Evolutionary conservation across 37 sponge, comb jelly and placozoan species (phyloP).

Genomic region (Ephydatia muelleri): DNA sequence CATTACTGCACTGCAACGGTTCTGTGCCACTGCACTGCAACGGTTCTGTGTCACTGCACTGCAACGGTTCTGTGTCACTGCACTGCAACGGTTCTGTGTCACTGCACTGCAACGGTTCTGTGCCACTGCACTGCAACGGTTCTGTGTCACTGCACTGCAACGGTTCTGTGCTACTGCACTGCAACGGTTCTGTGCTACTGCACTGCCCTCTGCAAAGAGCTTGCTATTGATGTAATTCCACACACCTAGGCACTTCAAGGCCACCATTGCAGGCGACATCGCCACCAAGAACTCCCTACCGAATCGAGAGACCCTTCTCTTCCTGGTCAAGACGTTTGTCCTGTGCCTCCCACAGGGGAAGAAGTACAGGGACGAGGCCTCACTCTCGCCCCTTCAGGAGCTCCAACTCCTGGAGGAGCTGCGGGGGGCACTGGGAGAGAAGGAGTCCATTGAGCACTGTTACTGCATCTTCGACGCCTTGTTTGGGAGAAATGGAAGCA

Average conservation of each 20-base stretch:
- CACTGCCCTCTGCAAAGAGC: background rate
- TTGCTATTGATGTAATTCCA: no score
- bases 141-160: no score
- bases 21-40: no score
- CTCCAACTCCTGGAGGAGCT: constrained; percentile 48
- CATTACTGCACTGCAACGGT: no score
- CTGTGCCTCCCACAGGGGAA: constrained; percentile 19
- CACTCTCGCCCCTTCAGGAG: constrained; percentile 49
- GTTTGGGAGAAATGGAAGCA: constrained; percentile 38
- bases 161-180: no score
- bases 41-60: no score
- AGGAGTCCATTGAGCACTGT: constrained; percentile 17
- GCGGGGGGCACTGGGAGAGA: constrained; percentile 38
- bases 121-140: no score
- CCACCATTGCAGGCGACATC: background rate
- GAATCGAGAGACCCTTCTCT: constrained; percentile 20
- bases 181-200: no score
- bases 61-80: no score
- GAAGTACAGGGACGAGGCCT: background rate
- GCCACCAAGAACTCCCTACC: constrained; percentile 22
- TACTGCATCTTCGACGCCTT: constrained; percentile 70
- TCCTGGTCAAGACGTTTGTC: constrained; percentile 36
- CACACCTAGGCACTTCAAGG: constrained; percentile 8
- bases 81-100: no score
- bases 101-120: no score